phyloP scores from a whole-genome alignment of 1,140 invertebrate species.

The Heterodera carotae region DNA sequence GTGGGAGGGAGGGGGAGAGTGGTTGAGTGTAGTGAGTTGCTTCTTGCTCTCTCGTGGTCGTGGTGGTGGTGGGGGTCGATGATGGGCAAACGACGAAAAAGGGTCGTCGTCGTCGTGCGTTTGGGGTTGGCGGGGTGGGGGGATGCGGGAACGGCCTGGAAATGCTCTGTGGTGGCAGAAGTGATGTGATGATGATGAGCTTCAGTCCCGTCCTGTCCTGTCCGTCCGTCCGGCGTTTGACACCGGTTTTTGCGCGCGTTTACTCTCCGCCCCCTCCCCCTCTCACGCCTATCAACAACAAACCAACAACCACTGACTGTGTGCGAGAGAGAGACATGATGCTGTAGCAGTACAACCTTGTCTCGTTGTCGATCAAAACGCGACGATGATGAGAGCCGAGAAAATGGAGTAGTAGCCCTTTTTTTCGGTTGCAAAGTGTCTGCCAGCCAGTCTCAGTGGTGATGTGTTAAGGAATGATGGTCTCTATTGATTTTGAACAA shows the following conservation, averaged over 20 bases:
- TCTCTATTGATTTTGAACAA: slow-evolving; percentile 1
- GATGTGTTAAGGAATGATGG: not conserved
- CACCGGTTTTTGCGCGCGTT: not conserved
- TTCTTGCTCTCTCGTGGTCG: not conserved
- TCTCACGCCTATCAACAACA: not conserved
- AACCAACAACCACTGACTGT: too few species aligned
- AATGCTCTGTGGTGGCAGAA: not conserved
- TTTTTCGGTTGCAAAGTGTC: not conserved
- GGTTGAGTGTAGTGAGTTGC: not conserved
- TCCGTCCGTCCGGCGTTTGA: not conserved
- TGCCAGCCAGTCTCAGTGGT: not conserved
- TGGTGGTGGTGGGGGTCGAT: not conserved
- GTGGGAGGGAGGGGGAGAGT: not conserved
- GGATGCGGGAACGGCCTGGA: not conserved
- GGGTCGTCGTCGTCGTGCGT: not conserved
- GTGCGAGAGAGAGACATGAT: too few species aligned
- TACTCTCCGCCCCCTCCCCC: too few species aligned
- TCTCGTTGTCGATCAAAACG: too few species aligned
- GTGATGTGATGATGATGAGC: not conserved
- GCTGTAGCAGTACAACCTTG: too few species aligned
- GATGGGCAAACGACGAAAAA: not conserved
- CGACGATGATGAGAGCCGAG: too few species aligned
- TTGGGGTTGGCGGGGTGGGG: not conserved
- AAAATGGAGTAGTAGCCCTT: not conserved
- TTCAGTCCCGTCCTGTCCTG: not conserved